Conservation (phyloP, 2,888 invertebrate genomes). For the Dryocosmus kuriphilus region DNA sequence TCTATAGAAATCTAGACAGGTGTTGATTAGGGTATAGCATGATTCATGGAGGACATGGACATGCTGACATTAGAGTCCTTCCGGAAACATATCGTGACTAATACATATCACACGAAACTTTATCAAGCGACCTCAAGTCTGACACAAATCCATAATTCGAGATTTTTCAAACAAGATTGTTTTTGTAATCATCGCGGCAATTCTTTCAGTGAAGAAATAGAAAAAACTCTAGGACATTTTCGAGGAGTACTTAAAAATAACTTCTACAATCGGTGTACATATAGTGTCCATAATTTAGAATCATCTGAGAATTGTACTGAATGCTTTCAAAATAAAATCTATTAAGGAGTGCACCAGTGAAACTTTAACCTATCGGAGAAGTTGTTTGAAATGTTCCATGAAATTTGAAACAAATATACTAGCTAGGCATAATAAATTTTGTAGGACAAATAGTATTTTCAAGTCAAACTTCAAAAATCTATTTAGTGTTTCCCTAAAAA, state of each 20-base stretch:
- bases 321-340: too few relatives aligned
- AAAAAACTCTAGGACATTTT: neutral
- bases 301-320: too few relatives aligned
- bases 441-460: too few relatives aligned
- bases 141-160: neutral
- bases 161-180: neutral
- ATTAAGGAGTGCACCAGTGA: too few relatives aligned
- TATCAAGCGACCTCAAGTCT: neutral
- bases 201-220: neutral
- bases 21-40: conserved; percentile 15
- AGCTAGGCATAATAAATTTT: too few relatives aligned
- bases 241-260: neutral
- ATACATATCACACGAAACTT: neutral
- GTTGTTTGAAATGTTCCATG: too few relatives aligned
- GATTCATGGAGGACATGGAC: conserved; percentile 17
- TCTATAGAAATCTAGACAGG: conserved; percentile 5
- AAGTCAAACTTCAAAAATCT: too few relatives aligned
- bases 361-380: too few relatives aligned
- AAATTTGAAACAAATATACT: too few relatives aligned
- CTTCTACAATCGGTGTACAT: too few relatives aligned
- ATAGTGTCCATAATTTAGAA: too few relatives aligned
- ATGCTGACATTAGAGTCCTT: conserved; percentile 15
- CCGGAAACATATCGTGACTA: conserved; percentile 13
- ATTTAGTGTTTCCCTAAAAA: too few relatives aligned
- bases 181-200: neutral